Evolutionary conservation across 2,797 vertebrate species (phyloP), one percentile per base, ranked within the genome.

Genomic region (Myiotriccus ornatus): DNA sequence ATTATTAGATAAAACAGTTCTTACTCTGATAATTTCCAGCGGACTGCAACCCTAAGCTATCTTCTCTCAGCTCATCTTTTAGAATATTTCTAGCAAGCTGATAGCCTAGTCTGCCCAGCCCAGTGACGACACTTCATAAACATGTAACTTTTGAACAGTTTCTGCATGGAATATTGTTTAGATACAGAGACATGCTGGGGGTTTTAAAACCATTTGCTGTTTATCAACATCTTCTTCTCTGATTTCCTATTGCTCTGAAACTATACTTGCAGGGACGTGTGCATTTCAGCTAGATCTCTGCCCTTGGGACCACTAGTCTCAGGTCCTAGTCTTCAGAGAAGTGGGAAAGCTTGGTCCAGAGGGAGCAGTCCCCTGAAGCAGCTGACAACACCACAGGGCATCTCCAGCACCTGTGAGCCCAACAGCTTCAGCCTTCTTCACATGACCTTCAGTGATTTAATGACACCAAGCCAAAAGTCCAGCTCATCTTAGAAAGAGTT

Each of bases 291-390:
- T 60, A 35, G 35, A 21, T 30, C 7, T 79, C 34, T 79, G 8
- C 14, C 21, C 9, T 21, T 44, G 44, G 22, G 20, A 83, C n/a
- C 7, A 12, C 56, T 0, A 0, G n/a, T 28, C 14, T 62, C 4
- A 68, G 30, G 18, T 77, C 27, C 16, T 32, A 28, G 16, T 39
- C 39, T 81, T 43, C 35, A 55, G 16, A 56, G 41, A 55, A 69
- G 10, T 32, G 37, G 37, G 20, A 84, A 80, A 32, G 12, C 23
- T 57, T 74, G 14, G 18, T 59, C 21, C 49, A 41, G 53, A 49
- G 13, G 43, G n/a, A 82, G 13, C 14, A 82, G 39, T 19, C 19
- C 74, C 34, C 43, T 78, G 60, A 9, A 74, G 28, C 0, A 0
- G 9, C 43, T 52, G 20, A 11, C 25, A 77, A 37, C 16, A 90